These are phyloP conservation scores for Pogonognathellus flavescens DNA, from an alignment of 1,140 invertebrate genomes.

Conservation along the genomic window DNA sequence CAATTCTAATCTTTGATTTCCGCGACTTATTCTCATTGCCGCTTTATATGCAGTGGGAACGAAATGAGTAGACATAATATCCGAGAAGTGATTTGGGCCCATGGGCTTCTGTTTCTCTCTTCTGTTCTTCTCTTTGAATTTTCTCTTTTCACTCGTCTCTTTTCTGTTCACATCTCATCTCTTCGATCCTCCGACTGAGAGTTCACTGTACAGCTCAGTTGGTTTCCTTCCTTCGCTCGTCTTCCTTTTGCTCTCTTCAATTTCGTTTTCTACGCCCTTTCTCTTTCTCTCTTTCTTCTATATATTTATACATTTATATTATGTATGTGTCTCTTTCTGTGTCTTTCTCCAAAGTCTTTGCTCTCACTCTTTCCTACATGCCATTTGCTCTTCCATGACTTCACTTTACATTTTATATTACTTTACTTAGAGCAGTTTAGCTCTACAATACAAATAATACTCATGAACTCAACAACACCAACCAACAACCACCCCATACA, in stretches of 20 bases:
- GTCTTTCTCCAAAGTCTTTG: not conserved
- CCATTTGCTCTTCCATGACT: slow-evolving; percentile 31
- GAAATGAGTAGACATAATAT: slow-evolving; percentile 64
- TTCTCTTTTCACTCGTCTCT: slow-evolving; percentile 52
- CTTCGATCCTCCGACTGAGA: not conserved
- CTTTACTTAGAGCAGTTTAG: not conserved
- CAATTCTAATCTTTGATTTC: slow-evolving; percentile 67
- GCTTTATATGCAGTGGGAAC: slow-evolving; percentile 55
- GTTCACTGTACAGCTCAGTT: not conserved
- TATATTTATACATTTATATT: not conserved
- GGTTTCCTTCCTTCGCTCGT: not conserved
- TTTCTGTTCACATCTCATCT: slow-evolving; percentile 29
- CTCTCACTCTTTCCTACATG: not conserved
- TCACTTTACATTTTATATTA: slow-evolving; percentile 27
- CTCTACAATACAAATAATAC: too few relatives aligned
- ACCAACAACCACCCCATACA: not conserved
- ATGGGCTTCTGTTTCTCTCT: slow-evolving; percentile 56
- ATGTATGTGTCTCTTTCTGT: slow-evolving; percentile 6
- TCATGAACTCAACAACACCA: not conserved
- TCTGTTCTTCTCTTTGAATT: slow-evolving; percentile 50
- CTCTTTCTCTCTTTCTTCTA: not conserved
- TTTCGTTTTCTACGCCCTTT: slow-evolving; percentile 13
- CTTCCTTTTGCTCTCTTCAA: slow-evolving; percentile 28
- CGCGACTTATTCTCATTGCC: slow-evolving; percentile 64
- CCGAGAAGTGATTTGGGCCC: slow-evolving; percentile 56